Base-by-base conservation (phyloP, 2,113 vertebrate species). In the Lycaon pictus region DNA sequence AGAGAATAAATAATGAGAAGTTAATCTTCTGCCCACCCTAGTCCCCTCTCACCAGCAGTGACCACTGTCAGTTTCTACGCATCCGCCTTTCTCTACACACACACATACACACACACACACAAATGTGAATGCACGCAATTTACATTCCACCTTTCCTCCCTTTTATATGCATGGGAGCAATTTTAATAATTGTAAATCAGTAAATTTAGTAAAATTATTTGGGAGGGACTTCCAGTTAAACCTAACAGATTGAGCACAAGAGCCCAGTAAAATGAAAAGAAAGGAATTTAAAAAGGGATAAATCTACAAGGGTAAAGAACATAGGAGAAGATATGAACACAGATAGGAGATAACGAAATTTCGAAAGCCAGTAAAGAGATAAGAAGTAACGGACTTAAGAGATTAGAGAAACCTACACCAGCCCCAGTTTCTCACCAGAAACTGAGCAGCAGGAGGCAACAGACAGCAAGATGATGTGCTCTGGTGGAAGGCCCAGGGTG, bases 201-300 rank as follows among this genome's bases (percentile, higher is more conserved):
- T 51, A 77, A 51, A 9, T 55, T 92, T 76, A 55, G 65, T 86
- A 81, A 87, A 91, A 95, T 77, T 81, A 55, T 77, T 85, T 55
- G 43, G 77, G 77, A 58, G 8, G 88, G n/a, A 95, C 65, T 94
- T 93, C 80, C 62, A 69, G 72, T 27, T 89, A 86, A 72, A 81
- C 11, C 76, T 76, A 93, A 91, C 10, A 9, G 27, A 69, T 2
- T 83, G 22, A 96, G 88, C 63, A 55, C 35, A 76, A 81, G 56
- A 92, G 23, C 8, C 35, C 8, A 6, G 43, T 60, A 95, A 92
- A 89, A 92, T 11, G 15, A 90, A 90, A 92, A 69, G 55, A 58
- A 85, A 65, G 27, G 48, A 80, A 90, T 82, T 80, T 77, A 2
- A 48, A 94, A 93, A 81, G 43, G 74, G 51, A 88, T 29, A 92